Evolutionary conservation across 2,888 invertebrate species (phyloP).

Genomic region (Agrochola lota): DNA sequence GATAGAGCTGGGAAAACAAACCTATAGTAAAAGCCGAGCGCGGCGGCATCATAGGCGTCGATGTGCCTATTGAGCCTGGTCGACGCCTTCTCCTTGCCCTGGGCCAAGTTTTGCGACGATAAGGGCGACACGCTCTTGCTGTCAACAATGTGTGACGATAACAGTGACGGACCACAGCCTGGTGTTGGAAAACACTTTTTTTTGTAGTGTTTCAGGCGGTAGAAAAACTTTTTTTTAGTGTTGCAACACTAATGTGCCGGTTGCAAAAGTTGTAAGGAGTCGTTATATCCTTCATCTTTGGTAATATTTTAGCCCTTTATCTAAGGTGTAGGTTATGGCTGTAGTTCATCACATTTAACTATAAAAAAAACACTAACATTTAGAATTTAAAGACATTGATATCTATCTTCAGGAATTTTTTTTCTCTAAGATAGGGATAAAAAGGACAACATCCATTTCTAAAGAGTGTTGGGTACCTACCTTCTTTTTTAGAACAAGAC

Average conservation of each 20-base stretch:
- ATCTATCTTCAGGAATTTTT: constrained; percentile 26
- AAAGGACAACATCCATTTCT: constrained; percentile 47
- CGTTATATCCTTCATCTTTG: neutral
- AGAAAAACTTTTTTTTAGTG: neutral
- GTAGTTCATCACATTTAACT: constrained; percentile 53
- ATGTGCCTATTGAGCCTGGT: constrained; percentile 75
- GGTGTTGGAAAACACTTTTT: constrained; percentile 33
- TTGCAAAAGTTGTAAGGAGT: constrained; percentile 7
- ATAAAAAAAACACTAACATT: constrained; percentile 61
- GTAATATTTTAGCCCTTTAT: too few species aligned
- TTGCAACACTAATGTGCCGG: constrained; percentile 1
- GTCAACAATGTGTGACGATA: constrained; percentile 73
- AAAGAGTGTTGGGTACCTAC: constrained; percentile 42
- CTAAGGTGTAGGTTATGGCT: constrained; percentile 15
- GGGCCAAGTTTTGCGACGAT: constrained; percentile 82
- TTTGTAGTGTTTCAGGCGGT: constrained; percentile 22
- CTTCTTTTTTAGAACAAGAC: neutral
- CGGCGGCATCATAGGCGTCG: constrained; percentile 75
- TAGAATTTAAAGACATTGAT: constrained; percentile 53
- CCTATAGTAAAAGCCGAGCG: constrained; percentile 83
- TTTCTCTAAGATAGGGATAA: constrained; percentile 13
- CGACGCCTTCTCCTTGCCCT: constrained; percentile 74
- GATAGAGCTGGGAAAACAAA: constrained; percentile 80
- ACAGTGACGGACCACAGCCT: constrained; percentile 64
- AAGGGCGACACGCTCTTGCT: constrained; percentile 86